Base-by-base conservation (phyloP, 2,113 vertebrate genomes). In the Rhizomys pruinosus region DNA sequence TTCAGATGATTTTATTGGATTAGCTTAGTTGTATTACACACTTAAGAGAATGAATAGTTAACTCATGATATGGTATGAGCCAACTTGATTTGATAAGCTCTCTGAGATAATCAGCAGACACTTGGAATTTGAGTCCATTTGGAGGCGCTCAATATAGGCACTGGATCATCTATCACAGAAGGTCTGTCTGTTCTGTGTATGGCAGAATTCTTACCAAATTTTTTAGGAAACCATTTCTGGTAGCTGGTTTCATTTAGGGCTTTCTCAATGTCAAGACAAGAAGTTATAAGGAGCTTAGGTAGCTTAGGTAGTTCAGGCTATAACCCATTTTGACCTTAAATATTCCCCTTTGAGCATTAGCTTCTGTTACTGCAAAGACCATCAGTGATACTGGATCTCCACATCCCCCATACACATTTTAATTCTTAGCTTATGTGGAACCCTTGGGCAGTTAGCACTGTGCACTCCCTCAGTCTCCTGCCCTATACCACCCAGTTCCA, bases 161-260 rank as follows among this genome's bases (percentile, higher is more conserved):
- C 29, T 20, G 42, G 71, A 27, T 73, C 84, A 52, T n/a, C n/a
- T n/a, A n/a, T 44, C 27, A 25, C 34, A 61, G 47, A 77, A 39
- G 1, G 2, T 89, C 0, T 22, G 5, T 55, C 63, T n/a, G 3
- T 32, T n/a, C 29, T 5, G 73, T 59, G 71, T 29, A 0, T 59
- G 74, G 77, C 47, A 64, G 52, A 64, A 74, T 34, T 72, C 4
- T 84, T 66, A 55, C 1, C 59, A 86, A 47, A 69, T 71, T 87
- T 79, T 3, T 71, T 22, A 81, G n/a, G 92, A 90, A 96, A 87
- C 66, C 32, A 55, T 61, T 64, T 64, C 84, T 87, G 44, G 68
- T 44, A 87, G 11, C 27, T 9, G 4, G 74, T 34, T 63, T 76
- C 34, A 11, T 63, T 88, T 85, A 37, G 37, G 32, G 12, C 22